Conservation (phyloP, 2,888 invertebrate genomes). For the Halictus quadricinctus region DNA sequence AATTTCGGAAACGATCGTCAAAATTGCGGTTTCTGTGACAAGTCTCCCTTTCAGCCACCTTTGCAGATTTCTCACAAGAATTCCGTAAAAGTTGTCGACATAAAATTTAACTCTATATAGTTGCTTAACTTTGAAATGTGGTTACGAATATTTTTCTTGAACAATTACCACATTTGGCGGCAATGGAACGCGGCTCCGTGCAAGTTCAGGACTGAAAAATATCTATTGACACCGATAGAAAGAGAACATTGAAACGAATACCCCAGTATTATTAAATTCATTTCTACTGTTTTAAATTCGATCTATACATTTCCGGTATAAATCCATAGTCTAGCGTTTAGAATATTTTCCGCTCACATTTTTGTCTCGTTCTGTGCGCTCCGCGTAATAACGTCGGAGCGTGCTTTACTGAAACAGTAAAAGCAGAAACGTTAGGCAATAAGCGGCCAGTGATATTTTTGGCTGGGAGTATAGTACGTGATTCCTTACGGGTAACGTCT, state of each 20-base stretch:
- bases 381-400: neutral
- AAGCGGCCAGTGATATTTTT: neutral
- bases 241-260: no score
- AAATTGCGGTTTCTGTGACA: neutral
- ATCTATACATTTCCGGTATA: neutral
- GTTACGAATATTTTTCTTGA: neutral
- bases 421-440: neutral
- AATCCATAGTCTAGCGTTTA: neutral
- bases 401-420: neutral
- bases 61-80: neutral
- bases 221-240: no score
- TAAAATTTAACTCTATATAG: neutral
- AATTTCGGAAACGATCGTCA: neutral
- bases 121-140: no score
- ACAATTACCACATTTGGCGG: neutral
- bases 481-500: constrained; percentile 5
- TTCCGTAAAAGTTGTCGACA: neutral
- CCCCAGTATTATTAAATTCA: neutral
- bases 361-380: neutral
- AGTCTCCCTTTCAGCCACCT: neutral
- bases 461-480: neutral
- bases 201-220: no score
- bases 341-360: neutral
- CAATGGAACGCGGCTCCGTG: no score
- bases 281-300: neutral